phyloP scores from a whole-genome alignment of 2,888 invertebrate species.

The Perizoma affinitatum region DNA sequence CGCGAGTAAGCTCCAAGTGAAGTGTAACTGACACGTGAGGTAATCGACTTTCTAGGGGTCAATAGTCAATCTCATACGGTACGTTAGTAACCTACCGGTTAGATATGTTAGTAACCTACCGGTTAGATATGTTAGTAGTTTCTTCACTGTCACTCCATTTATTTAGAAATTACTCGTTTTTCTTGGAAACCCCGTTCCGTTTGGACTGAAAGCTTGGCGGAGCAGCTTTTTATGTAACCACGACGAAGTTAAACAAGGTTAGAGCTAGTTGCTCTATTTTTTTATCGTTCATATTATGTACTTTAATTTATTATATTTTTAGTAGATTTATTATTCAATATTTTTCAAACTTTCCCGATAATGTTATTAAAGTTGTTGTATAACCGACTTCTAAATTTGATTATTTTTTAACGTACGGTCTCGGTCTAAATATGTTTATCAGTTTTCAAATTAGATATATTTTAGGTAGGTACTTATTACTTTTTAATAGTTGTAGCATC shows the following conservation, averaged over 20 bases:
- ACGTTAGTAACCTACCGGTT: slow-evolving; percentile 27
- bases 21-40: slow-evolving; percentile 26
- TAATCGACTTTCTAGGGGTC: slow-evolving; percentile 39
- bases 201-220: slow-evolving; percentile 17
- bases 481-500: no score
- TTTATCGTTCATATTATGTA: no score
- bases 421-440: no score
- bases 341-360: no score
- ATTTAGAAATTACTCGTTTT: slow-evolving; percentile 32
- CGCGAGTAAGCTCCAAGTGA: slow-evolving; percentile 7
- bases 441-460: no score
- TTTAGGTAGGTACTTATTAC: no score
- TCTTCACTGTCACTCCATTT: slow-evolving; percentile 30
- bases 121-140: slow-evolving; percentile 33
- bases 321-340: no score
- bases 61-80: slow-evolving; percentile 30
- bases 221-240: slow-evolving; percentile 11
- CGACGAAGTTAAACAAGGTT: background rate
- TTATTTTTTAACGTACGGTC: no score
- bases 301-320: no score
- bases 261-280: no score
- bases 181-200: slow-evolving; percentile 18
- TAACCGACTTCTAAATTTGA: no score
- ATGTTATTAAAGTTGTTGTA: no score
- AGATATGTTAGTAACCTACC: slow-evolving; percentile 28